Evolutionary conservation across 2,888 invertebrate genomes (phyloP).

Genomic region (Zeuzera pyrina): DNA sequence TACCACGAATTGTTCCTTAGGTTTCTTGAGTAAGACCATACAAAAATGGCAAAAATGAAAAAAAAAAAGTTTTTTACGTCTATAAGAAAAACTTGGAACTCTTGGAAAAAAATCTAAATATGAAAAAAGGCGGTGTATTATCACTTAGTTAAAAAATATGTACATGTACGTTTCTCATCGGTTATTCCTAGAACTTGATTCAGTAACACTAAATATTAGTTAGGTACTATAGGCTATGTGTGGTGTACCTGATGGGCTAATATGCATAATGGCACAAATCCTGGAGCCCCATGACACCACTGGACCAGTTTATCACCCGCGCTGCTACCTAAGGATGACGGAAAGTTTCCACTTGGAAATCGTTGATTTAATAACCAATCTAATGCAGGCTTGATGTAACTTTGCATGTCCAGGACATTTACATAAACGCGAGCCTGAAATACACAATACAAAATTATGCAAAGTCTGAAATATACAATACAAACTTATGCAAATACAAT

Average conservation of each 20-base stretch:
- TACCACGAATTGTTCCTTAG: no score
- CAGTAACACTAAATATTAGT: background rate
- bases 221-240: background rate
- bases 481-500: no score
- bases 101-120: no score
- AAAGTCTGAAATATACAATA: conserved; percentile 3
- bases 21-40: no score
- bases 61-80: no score
- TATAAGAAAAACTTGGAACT: no score
- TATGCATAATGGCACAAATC: conserved; percentile 81
- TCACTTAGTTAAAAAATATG: no score
- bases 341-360: conserved; percentile 80
- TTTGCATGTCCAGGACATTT: conserved; percentile 68
- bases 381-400: conserved; percentile 75
- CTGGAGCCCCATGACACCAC: conserved; percentile 97
- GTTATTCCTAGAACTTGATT: no score
- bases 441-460: background rate
- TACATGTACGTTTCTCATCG: no score
- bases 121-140: no score
- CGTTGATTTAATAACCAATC: conserved; percentile 74
- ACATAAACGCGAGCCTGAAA: conserved; percentile 72
- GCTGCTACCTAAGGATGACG: conserved; percentile 80
- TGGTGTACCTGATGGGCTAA: conserved; percentile 78
- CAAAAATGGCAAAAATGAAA: no score
- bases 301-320: conserved; percentile 85